These are phyloP conservation scores for Dryoscopus gambensis DNA, from an alignment of 2,113 vertebrate species.

Conservation along the genomic window DNA sequence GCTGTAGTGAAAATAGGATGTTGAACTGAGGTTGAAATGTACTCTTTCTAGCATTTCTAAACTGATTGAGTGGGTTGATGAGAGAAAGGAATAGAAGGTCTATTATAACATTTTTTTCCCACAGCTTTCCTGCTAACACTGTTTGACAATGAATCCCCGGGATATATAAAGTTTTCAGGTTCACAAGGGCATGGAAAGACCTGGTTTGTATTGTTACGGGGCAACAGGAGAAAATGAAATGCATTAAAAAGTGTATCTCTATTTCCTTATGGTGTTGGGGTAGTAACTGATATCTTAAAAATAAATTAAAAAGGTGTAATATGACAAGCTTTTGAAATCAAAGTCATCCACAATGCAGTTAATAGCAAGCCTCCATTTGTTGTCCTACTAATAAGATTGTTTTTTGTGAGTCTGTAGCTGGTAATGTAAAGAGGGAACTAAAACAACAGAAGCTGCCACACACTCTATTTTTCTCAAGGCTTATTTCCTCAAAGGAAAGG, in stretches of 20 bases:
- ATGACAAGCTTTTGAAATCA: background rate
- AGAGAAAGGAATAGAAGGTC: background rate
- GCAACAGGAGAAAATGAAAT: background rate
- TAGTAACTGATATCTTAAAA: background rate
- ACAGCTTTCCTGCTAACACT: background rate
- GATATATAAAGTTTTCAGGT: background rate
- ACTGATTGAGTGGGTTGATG: background rate
- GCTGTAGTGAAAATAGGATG: background rate
- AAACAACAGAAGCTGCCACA: background rate
- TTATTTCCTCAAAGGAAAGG: background rate
- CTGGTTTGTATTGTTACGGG: background rate
- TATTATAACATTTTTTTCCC: background rate
- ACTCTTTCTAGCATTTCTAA: background rate
- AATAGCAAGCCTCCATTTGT: background rate
- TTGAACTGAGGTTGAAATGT: background rate
- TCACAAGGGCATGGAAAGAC: background rate
- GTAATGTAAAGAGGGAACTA: background rate
- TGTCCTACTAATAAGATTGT: background rate
- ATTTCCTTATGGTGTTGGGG: background rate
- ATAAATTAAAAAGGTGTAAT: background rate
- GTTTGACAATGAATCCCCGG: background rate
- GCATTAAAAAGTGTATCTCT: background rate
- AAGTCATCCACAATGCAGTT: background rate
- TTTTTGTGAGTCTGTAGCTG: background rate
- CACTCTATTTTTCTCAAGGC: background rate